phyloP scores from a whole-genome alignment of 2,888 invertebrate genomes.

The Petrolisthes manimaculis region DNA sequence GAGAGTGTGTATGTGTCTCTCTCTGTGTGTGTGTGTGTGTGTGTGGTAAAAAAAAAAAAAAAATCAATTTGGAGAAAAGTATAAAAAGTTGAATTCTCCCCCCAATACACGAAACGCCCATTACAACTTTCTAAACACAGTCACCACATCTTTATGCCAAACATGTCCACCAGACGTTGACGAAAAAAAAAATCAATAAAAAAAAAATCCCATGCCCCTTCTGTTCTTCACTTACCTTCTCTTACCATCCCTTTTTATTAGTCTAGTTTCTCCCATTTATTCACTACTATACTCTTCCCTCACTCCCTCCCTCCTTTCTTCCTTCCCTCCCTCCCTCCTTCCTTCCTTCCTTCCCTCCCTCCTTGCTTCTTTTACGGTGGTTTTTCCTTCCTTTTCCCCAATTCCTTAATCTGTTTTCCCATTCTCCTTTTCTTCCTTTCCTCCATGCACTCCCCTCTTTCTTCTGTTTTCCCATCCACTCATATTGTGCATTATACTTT shows the following conservation, averaged over 20 bases:
- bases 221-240: neutral
- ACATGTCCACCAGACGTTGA: neutral
- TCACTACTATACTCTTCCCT: neutral
- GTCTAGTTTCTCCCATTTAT: neutral
- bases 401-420: neutral
- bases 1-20: neutral
- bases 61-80: neutral
- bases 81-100: too few species aligned
- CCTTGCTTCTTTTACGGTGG: neutral
- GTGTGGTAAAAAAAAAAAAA: neutral
- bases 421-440: neutral
- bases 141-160: too few species aligned
- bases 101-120: too few species aligned
- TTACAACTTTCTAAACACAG: too few species aligned
- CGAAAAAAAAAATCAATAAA: neutral
- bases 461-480: neutral
- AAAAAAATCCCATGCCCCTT: neutral
- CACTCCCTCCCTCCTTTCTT: neutral
- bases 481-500: neutral
- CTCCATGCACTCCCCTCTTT: neutral
- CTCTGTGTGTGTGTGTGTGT: conserved; percentile 3
- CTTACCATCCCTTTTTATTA: neutral
- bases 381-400: neutral
- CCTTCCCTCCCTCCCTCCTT: neutral
- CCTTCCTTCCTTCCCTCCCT: neutral